These are phyloP conservation scores for Danaus melanippus DNA, from an alignment of 1,140 invertebrate genomes.

Conservation along the genomic window DNA sequence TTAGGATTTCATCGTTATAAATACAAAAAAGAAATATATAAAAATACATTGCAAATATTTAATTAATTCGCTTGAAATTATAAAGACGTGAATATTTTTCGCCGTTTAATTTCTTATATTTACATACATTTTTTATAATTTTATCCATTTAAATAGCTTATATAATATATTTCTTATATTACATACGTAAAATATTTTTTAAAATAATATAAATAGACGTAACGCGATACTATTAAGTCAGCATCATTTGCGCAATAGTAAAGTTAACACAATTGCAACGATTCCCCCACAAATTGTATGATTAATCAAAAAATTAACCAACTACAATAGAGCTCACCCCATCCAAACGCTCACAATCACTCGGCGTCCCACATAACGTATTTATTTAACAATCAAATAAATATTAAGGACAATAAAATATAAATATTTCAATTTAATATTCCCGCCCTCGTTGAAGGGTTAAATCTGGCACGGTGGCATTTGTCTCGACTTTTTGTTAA, in stretches of 20 bases:
- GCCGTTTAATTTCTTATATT: too few relatives aligned
- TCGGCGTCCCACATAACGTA: slow-evolving; percentile 65
- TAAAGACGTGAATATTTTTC: too few relatives aligned
- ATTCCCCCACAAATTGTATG: slow-evolving; percentile 50
- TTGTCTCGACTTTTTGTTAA: slow-evolving; percentile 45
- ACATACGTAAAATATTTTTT: not conserved
- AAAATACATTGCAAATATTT: too few relatives aligned
- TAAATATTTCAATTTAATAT: slow-evolving; percentile 71
- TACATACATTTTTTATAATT: too few relatives aligned
- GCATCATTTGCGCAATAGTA: slow-evolving; percentile 34
- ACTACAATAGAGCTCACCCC: slow-evolving; percentile 57
- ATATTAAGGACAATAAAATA: slow-evolving; percentile 71
- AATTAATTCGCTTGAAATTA: too few relatives aligned
- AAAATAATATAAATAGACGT: slow-evolving; percentile 4
- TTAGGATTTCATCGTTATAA: not conserved
- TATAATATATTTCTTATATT: too few relatives aligned
- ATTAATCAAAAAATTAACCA: slow-evolving; percentile 72
- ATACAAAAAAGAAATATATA: too few relatives aligned
- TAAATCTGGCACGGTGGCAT: slow-evolving; percentile 42
- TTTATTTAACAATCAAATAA: slow-evolving; percentile 73
- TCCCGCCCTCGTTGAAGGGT: slow-evolving; percentile 61
- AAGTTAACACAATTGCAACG: slow-evolving; percentile 32
- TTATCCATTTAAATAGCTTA: too few relatives aligned
- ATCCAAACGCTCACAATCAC: slow-evolving; percentile 58
- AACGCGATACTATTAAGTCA: slow-evolving; percentile 4